Evolutionary conservation across 2,888 invertebrate species (phyloP), one percentile per base, ranked within the genome.

Genomic region (Uropetala carovei): DNA sequence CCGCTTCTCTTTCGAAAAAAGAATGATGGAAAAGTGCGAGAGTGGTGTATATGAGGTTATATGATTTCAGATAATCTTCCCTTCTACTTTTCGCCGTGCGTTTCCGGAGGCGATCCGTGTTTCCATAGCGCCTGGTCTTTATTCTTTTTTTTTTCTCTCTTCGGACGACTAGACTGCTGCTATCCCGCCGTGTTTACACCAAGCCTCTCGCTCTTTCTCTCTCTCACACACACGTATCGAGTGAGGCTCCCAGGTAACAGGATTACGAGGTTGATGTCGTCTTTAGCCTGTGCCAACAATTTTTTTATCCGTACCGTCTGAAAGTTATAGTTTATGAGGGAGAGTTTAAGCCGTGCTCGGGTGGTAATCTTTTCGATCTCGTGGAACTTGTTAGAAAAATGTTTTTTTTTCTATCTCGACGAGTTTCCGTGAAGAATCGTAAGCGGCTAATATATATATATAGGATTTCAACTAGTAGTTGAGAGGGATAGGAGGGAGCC

Each of bases 201-300:
- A n/a, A 13, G 75, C 27, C 22, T 27, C 27, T 14, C 43, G 1
- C 43, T 43, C 43, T 43, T 5, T 43, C 43, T 43, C 43, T 43
- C n/a, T n/a, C n/a, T n/a, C n/a, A n/a, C n/a, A n/a, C 43, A 43
- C 43, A 43, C 11, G 27, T 75, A 27, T 75, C 10, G 27, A 7
- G 8, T 13, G 8, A 11, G 75, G 16, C 75, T 43, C 43, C 75
- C 75, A 75, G 75, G 75, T 75, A 75, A 75, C 75, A 75, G 75
- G 75, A 75, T 75, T 75, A 75, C 22, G 22, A 4, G 22, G 9
- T 27, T 27, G 75, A 75, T 75, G 75, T 75, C 22, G 75, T 75
- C 22, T 75, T 75, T 75, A 75, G 75, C 75, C 75, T 75, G 10
- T 27, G 75, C 22, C 75, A 75, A 75, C 75, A 75, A 75, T 75